Evolutionary conservation across 2,113 vertebrate species (phyloP), one percentile per base, ranked within the genome.

Genomic region (Struthio camelus): DNA sequence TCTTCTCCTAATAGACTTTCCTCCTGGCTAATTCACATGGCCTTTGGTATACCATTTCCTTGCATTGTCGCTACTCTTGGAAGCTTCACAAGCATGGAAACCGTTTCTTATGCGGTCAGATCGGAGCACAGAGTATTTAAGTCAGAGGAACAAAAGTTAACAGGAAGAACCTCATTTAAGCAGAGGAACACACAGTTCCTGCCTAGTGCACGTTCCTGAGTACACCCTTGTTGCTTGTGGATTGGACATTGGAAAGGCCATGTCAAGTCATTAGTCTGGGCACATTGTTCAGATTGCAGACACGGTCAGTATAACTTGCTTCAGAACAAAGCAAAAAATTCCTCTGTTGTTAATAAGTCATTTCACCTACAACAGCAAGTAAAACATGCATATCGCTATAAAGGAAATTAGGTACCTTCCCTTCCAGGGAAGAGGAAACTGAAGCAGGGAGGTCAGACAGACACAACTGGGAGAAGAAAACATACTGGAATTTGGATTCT

Each of bases 21-120:
- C 89, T 85, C 65, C 91, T 69, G 89, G 61, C 87, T 78, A 80
- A 88, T 56, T 93, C 91, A 59, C 87, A 50, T 3, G 3, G 93
- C 93, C 94, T 85, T 38, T 44, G 46, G 34, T 28, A 50, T 10
- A 4, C 38, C 5, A 1, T 19, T 97, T 97, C 97, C 97, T 93
- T 36, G 87, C 94, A 97, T 97, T 97, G 96, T 97, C 96, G 61
- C 82, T 2, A 0, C 64, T 75, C 87, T 12, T 90, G 94, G 96
- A 86, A 92, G 10, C 30, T 10, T 73, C 72, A 71, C 85, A 90
- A 83, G 82, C 82, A 36, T 19, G 77, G 72, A 76, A 86, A 18
- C 19, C 59, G 34, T 40, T 80, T 5, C 54, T 71, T 59, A 32
- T 62, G 2, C 9, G 46, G 76, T 42, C 85, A 46, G 16, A 14